A percentile compares a stretch with the other conserved stretches of the same genome.
Conservation (phyloP, 2,888 invertebrate species). For the Scaptomyza tumidula region DNA sequence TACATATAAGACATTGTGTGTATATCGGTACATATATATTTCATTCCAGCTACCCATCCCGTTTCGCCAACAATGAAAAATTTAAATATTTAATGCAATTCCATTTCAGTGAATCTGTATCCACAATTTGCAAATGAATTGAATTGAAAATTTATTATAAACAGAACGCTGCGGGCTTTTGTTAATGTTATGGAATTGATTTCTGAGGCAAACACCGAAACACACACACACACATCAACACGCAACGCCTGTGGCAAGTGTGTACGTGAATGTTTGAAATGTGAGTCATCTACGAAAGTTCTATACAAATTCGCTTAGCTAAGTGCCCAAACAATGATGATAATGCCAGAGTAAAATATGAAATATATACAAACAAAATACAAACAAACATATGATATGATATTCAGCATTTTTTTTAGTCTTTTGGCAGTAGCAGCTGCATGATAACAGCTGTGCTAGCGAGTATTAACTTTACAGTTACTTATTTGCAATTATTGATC, state of each 20-base stretch:
- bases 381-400: background rate
- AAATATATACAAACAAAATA: background rate
- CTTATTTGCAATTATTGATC: background rate
- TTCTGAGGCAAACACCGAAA: slow-evolving; percentile 52
- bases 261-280: background rate
- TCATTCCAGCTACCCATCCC: background rate
- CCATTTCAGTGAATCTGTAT: slow-evolving; percentile 48
- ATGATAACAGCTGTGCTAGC: slow-evolving; percentile 11
- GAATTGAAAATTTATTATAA: slow-evolving; percentile 68
- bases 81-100: slow-evolving; percentile 73
- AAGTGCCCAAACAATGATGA: slow-evolving; percentile 41
- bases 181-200: slow-evolving; percentile 67
- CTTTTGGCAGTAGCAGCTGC: slow-evolving; percentile 29
- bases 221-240: slow-evolving; percentile 23
- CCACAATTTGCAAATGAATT: slow-evolving; percentile 62
- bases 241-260: slow-evolving; percentile 11
- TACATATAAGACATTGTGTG: background rate
- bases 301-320: slow-evolving; percentile 31
- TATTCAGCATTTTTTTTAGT: slow-evolving; percentile 6
- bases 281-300: slow-evolving; percentile 44
- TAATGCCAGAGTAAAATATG: slow-evolving; percentile 46
- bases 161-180: slow-evolving; percentile 66
- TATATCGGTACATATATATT: background rate
- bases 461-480: background rate
- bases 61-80: slow-evolving; percentile 47